phyloP scores from a whole-genome alignment of 2,888 invertebrate genomes.

The Orchesella flavescens region DNA sequence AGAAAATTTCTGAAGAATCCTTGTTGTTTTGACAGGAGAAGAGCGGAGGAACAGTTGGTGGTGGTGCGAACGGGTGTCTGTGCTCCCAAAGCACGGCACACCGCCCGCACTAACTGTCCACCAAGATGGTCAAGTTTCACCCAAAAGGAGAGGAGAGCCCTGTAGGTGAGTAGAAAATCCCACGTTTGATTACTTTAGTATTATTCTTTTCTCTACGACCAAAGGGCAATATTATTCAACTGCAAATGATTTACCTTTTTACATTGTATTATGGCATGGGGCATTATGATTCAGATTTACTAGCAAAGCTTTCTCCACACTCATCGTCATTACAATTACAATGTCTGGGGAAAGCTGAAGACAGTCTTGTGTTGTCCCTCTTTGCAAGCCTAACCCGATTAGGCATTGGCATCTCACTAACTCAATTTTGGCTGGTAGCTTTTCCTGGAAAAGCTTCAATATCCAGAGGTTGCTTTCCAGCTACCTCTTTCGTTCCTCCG shows the following conservation, averaged over 20 bases:
- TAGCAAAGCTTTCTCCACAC: neutral
- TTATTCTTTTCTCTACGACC: neutral
- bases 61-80: constrained; percentile 40
- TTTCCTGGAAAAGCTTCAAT: neutral
- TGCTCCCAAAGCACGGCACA: constrained; percentile 52
- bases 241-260: neutral
- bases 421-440: too few relatives aligned
- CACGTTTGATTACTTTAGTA: neutral
- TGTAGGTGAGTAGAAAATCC: constrained; percentile 36
- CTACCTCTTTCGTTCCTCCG: constrained; percentile 10
- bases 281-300: neutral
- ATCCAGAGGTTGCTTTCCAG: neutral
- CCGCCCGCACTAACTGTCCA: constrained; percentile 20
- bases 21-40: neutral
- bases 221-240: constrained; percentile 36
- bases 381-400: too few relatives aligned
- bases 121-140: constrained; percentile 60
- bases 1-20: constrained; percentile 6
- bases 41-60: neutral
- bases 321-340: neutral
- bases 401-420: too few relatives aligned
- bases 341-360: constrained; percentile 24
- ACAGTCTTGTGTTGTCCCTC: neutral
- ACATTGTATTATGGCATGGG: constrained; percentile 5
- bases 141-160: constrained; percentile 51